These are phyloP conservation scores for Glomeris maerens DNA, from an alignment of 1,140 invertebrate genomes.

Conservation along the genomic window DNA sequence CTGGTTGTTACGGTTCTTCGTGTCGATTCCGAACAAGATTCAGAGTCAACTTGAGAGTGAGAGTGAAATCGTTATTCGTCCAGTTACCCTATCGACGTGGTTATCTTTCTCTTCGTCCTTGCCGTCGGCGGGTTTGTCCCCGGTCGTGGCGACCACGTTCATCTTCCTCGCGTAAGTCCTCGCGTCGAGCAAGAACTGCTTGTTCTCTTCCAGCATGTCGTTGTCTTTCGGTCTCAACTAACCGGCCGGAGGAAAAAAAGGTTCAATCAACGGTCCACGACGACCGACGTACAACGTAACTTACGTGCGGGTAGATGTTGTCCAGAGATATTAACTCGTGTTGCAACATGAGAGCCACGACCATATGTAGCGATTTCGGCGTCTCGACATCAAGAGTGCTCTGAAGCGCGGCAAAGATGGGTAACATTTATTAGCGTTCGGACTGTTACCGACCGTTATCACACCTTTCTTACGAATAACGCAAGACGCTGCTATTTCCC, in stretches of 20 bases:
- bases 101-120: constrained; percentile 53
- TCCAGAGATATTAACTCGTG: constrained; percentile 69
- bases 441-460: too few relatives aligned
- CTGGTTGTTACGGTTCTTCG: constrained; percentile 71
- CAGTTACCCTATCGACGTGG: constrained; percentile 49
- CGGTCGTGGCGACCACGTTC: constrained; percentile 58
- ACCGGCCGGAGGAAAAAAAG: constrained; percentile 2
- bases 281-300: constrained; percentile 24
- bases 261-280: constrained; percentile 12
- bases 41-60: too few relatives aligned
- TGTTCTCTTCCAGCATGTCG: constrained; percentile 61
- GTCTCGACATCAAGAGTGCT: constrained; percentile 43
- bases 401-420: constrained; percentile 30
- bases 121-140: constrained; percentile 39
- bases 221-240: constrained; percentile 71
- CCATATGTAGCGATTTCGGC: constrained; percentile 66
- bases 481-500: too few relatives aligned
- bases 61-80: constrained; percentile 43
- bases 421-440: too few relatives aligned
- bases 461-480: too few relatives aligned
- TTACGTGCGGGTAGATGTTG: constrained; percentile 82
- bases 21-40: too few relatives aligned
- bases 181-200: constrained; percentile 65
- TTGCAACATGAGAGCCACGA: constrained; percentile 79
- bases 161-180: constrained; percentile 75